Evolutionary conservation across 2,888 invertebrate genomes (phyloP).

Genomic region (Scaptomyza polygonia): DNA sequence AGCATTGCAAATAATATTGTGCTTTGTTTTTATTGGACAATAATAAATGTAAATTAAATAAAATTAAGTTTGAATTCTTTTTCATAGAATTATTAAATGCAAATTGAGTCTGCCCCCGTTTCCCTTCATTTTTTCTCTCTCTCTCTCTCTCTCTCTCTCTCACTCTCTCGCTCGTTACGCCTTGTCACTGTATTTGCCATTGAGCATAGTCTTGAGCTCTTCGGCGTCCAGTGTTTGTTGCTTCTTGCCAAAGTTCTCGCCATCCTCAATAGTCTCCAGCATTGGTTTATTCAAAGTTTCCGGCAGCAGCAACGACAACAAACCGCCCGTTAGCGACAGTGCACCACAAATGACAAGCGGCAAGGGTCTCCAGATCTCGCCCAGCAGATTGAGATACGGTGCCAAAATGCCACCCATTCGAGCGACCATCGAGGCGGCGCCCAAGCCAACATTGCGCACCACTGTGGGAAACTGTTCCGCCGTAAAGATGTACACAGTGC

Average conservation of each 20-base stretch:
- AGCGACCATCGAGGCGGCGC: constrained; percentile 93
- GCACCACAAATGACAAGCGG: constrained; percentile 91
- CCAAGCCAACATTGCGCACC: constrained; percentile 93
- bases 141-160: constrained; percentile 8
- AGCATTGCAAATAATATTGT: neutral
- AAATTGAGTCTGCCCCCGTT: constrained; percentile 34
- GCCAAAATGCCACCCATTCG: constrained; percentile 89
- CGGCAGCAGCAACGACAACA: constrained; percentile 89
- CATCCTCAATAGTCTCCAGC: constrained; percentile 92
- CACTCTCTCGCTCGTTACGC: constrained; percentile 13
- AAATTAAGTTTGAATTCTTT: constrained; percentile 48
- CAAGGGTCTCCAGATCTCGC: constrained; percentile 87
- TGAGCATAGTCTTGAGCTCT: constrained; percentile 69
- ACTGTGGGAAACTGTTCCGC: constrained; percentile 91
- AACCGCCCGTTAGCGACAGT: constrained; percentile 89
- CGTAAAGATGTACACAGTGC: constrained; percentile 89
- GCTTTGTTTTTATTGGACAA: constrained; percentile 24
- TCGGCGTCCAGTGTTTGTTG: constrained; percentile 37
- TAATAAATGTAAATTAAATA: constrained; percentile 31
- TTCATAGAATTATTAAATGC: constrained; percentile 45
- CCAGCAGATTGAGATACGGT: constrained; percentile 91
- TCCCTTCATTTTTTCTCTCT: neutral
- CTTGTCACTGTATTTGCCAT: constrained; percentile 32
- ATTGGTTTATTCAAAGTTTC: constrained; percentile 91
- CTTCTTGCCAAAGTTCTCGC: constrained; percentile 87